Base-by-base conservation (phyloP, 1,140 invertebrate genomes). In the Cydia pomonella region DNA sequence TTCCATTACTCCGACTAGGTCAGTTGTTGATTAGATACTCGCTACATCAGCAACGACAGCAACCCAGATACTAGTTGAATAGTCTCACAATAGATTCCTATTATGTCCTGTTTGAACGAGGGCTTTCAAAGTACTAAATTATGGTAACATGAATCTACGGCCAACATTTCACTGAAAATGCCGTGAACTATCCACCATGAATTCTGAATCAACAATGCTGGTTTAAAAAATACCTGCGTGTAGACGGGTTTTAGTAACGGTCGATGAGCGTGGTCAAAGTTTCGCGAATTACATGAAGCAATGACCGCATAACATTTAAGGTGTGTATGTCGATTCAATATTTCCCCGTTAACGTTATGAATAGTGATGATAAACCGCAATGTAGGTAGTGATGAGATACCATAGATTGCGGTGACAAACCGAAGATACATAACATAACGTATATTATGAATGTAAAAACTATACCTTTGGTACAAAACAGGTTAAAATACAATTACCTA, bases 251-350 rank as follows among this genome's bases (percentile, higher is more conserved):
- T 59, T 59, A 23, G 53, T 59, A 59, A 59, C 53, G 53, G 53
- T 59, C 53, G 53, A 9, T 59, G 53, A 59, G 53, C 53, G 53
- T 23, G 53, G 53, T 59, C 21, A 59, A 59, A 59, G 53, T 59
- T 59, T 59, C 53, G 53, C 53, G 53, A 59, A 59, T 59, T 59
- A 59, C 53, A 59, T 59, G 53, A 59, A 59, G 53, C 53, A 59
- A 59, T 59, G 53, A 59, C 53, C 53, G 53, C 53, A 23, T 59
- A 59, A 59, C 21, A 59, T 59, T 21, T 23, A 12, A 23, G 53
- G 53, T 59, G 53, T 12, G 53, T 59, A 59, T 23, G 18, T 59
- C 53, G 53, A 59, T 59, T 59, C 23, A 59, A 59, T 23, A 59
- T 59, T 23, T 9, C 2, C 53, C 53, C 53, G 53, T 59, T 59